These are phyloP conservation scores for Sminthurinus aureus DNA, from an alignment of 2,888 invertebrate genomes.

Conservation along the genomic window DNA sequence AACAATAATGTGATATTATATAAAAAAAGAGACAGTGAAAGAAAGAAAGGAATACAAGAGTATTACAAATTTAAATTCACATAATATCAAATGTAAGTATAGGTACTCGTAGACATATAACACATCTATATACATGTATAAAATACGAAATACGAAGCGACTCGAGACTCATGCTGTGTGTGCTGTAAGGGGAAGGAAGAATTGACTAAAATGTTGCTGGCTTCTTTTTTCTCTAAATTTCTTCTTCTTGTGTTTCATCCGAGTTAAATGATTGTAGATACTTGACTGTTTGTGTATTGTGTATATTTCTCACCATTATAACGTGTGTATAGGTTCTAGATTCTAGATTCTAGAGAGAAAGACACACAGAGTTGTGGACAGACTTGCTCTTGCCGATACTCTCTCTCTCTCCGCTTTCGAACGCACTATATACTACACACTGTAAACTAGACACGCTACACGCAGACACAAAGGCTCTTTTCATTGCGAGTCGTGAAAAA, in stretches of 20 bases:
- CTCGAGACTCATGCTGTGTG: slow-evolving; percentile 13
- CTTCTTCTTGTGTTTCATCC: neutral
- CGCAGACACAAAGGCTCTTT: neutral
- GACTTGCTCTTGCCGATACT: neutral
- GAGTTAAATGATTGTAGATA: neutral
- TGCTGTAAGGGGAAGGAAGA: neutral
- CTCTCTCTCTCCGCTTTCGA: no score
- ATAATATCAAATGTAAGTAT: neutral
- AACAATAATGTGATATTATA: neutral
- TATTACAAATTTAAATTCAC: slow-evolving; percentile 2
- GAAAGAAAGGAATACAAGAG: neutral
- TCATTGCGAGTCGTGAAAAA: neutral
- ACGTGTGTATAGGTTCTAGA: neutral
- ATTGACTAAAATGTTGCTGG: neutral
- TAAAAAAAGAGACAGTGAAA: neutral
- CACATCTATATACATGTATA: neutral
- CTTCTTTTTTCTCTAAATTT: neutral
- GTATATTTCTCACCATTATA: no score
- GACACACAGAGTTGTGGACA: no score
- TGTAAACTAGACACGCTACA: no score
- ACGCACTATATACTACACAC: neutral
- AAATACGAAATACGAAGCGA: neutral
- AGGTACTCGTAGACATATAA: neutral
- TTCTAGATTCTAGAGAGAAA: no score
- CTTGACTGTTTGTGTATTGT: neutral